Conservation (phyloP, 2,888 invertebrate genomes). For the Melanargia galathea region DNA sequence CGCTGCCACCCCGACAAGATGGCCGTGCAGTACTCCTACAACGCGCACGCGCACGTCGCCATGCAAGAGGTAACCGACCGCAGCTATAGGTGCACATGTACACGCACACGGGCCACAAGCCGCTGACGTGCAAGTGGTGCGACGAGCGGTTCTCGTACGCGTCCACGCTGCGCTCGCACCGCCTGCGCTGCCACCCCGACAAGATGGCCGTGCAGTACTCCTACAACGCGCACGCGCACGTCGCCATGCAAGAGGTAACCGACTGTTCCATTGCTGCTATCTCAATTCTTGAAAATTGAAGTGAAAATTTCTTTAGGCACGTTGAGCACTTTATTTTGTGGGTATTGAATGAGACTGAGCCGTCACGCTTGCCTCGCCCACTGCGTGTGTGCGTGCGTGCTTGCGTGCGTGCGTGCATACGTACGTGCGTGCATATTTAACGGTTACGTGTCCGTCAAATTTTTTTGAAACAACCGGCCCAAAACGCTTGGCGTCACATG, state of each 20-base stretch:
- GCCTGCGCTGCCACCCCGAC: slow-evolving; percentile 79
- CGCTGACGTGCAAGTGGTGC: slow-evolving; percentile 81
- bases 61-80: slow-evolving; percentile 47
- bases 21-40: slow-evolving; percentile 51
- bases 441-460: too few species aligned
- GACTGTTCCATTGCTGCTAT: too few species aligned
- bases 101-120: slow-evolving; percentile 81
- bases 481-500: too few species aligned
- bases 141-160: slow-evolving; percentile 81
- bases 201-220: slow-evolving; percentile 60
- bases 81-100: slow-evolving; percentile 75
- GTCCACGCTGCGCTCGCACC: slow-evolving; percentile 80
- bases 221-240: slow-evolving; percentile 38
- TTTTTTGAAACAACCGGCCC: too few species aligned
- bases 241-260: slow-evolving; percentile 48
- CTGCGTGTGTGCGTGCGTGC: too few species aligned
- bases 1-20: slow-evolving; percentile 79
- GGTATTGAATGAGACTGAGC: too few species aligned
- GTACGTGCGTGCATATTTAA: too few species aligned
- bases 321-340: too few species aligned
- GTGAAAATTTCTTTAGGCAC: too few species aligned
- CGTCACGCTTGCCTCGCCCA: too few species aligned
- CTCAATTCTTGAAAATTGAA: too few species aligned
- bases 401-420: background rate
- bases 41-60: slow-evolving; percentile 39